Conservation (phyloP, 2,888 invertebrate genomes). For the Bugulina stolonifera region DNA sequence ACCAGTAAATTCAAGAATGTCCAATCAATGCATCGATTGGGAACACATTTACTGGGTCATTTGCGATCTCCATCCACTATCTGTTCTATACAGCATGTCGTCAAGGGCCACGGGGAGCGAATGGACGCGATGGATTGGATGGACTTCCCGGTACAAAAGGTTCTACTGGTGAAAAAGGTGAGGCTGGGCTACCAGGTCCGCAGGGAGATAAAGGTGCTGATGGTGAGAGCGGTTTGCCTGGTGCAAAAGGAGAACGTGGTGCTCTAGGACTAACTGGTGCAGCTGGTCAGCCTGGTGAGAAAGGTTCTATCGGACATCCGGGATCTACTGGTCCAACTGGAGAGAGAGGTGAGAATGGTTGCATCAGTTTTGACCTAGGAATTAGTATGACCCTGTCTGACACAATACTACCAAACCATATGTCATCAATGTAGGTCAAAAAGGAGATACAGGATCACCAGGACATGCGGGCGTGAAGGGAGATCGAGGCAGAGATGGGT, state of each 20-base stretch:
- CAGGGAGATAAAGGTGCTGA: too few relatives aligned
- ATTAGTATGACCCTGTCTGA: too few relatives aligned
- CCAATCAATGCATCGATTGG: too few relatives aligned
- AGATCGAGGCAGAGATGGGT: too few relatives aligned
- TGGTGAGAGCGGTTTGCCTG: not conserved
- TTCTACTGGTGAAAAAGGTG: not conserved
- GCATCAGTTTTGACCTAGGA: not conserved
- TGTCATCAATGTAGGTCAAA: not conserved
- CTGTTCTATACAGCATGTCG: not conserved
- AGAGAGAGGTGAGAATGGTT: not conserved
- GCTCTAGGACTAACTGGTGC: not conserved
- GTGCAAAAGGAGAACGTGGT: not conserved
- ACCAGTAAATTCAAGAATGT: too few relatives aligned
- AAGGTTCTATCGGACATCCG: not conserved
- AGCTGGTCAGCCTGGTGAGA: not conserved
- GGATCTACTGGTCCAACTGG: not conserved
- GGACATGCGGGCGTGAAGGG: too few relatives aligned
- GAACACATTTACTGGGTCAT: too few relatives aligned
- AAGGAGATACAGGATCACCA: not conserved
- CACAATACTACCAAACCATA: too few relatives aligned
- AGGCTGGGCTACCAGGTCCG: too few relatives aligned
- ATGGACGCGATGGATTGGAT: not conserved
- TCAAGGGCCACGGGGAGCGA: not conserved
- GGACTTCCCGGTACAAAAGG: not conserved
- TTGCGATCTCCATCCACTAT: too few relatives aligned